Conservation (phyloP, 2,797 vertebrate genomes). For the Morelia viridis region DNA sequence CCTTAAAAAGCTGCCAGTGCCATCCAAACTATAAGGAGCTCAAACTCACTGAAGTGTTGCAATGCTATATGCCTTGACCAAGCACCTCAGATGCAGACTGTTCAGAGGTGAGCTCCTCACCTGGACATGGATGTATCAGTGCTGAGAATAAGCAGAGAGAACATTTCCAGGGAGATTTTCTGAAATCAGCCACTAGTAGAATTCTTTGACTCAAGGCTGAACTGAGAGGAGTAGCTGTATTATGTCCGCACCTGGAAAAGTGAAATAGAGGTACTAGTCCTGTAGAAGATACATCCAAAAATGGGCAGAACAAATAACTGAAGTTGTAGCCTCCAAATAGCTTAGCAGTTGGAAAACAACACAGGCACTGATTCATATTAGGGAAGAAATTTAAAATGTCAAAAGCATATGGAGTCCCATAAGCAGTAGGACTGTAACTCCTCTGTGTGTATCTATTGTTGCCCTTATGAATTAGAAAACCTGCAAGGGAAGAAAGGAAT, state of each 20-base stretch:
- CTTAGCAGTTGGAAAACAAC: background rate
- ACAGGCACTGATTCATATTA: background rate
- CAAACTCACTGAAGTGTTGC: background rate
- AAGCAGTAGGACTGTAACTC: background rate
- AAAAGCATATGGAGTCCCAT: background rate
- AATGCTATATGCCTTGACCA: background rate
- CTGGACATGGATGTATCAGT: background rate
- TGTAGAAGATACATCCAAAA: background rate
- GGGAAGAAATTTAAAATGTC: background rate
- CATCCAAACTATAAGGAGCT: background rate
- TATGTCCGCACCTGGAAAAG: background rate
- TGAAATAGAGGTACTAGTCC: slow-evolving; percentile 1
- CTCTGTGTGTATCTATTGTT: background rate
- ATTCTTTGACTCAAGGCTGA: background rate
- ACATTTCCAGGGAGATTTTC: background rate
- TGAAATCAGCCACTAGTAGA: background rate
- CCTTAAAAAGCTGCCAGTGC: background rate
- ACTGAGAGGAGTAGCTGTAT: background rate
- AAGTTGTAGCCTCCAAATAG: background rate
- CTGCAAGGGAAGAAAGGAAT: background rate
- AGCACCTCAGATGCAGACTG: background rate
- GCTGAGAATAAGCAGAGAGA: background rate
- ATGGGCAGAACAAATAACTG: background rate
- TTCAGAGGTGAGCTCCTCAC: background rate
- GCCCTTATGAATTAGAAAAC: background rate